These are phyloP conservation scores for Phyllostomus hastatus DNA, from an alignment of 2,113 vertebrate genomes.

Conservation along the genomic window DNA sequence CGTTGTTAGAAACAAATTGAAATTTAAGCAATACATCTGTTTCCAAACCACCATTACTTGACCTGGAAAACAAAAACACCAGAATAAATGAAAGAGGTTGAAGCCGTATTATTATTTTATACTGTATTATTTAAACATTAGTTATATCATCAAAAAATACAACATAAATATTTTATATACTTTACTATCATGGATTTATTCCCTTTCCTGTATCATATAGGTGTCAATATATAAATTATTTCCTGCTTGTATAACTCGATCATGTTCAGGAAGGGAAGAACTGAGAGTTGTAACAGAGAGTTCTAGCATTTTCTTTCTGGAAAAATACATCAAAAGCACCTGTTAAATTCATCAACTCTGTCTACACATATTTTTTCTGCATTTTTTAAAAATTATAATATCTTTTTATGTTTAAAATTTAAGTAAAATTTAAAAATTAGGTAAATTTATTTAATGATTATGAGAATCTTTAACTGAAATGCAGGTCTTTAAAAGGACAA, in stretches of 20 bases:
- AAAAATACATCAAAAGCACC: neutral
- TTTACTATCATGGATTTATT: neutral
- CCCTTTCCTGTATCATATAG: neutral
- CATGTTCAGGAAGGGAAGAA: neutral
- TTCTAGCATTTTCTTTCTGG: neutral
- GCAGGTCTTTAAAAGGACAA: neutral
- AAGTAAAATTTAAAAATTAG: neutral
- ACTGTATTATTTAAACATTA: neutral
- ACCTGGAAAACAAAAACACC: slow-evolving; percentile 76
- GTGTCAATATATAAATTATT: neutral
- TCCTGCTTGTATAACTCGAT: neutral
- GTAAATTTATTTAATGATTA: neutral
- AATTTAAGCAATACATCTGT: slow-evolving; percentile 78
- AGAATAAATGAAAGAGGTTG: slow-evolving; percentile 33
- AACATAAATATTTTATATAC: neutral
- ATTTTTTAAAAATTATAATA: neutral
- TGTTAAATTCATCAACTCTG: neutral
- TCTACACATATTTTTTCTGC: neutral
- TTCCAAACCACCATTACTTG: slow-evolving; percentile 72
- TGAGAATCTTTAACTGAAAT: neutral
- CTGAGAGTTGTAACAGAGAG: neutral
- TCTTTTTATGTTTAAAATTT: neutral
- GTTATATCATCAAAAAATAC: neutral
- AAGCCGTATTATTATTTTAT: neutral
- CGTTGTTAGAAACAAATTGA: slow-evolving; percentile 72